A percentile compares a stretch with the other conserved stretches of the same genome.
Evolutionary conservation across 1,140 invertebrate genomes (phyloP).

Genomic region (Episyrphus balteatus): DNA sequence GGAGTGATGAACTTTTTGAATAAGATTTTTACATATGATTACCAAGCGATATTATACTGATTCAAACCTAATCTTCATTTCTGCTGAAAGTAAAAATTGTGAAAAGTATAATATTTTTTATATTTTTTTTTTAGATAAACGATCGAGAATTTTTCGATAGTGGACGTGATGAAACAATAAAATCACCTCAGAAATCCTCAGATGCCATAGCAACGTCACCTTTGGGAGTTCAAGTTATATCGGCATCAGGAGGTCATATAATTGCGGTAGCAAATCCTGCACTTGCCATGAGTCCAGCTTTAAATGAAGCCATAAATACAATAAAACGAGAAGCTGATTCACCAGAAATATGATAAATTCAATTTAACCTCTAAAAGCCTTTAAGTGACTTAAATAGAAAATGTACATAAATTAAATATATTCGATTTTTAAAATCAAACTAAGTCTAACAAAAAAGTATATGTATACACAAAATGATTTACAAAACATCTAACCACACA

Average conservation of each 20-base stretch:
- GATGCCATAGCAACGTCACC: constrained; percentile 10
- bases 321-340: constrained; percentile 27
- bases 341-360: constrained; percentile 13
- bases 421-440: neutral
- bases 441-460: neutral
- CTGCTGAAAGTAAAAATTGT: too few species aligned
- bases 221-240: constrained; percentile 59
- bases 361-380: neutral
- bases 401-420: too few species aligned
- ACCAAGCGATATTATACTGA: too few species aligned
- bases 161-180: neutral
- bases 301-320: constrained; percentile 19
- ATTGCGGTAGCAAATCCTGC: constrained; percentile 81
- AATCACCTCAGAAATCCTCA: neutral
- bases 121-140: too few species aligned
- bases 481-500: neutral
- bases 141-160: too few species aligned
- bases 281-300: constrained; percentile 42
- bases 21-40: too few species aligned
- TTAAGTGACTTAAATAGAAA: neutral
- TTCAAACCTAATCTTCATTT: too few species aligned
- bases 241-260: constrained; percentile 71
- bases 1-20: too few species aligned
- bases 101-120: too few species aligned
- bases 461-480: neutral